Evolutionary conservation across 2,797 vertebrate genomes (phyloP), one percentile per base, ranked within the genome.

Genomic region (Myiothlypis chrysogaster): DNA sequence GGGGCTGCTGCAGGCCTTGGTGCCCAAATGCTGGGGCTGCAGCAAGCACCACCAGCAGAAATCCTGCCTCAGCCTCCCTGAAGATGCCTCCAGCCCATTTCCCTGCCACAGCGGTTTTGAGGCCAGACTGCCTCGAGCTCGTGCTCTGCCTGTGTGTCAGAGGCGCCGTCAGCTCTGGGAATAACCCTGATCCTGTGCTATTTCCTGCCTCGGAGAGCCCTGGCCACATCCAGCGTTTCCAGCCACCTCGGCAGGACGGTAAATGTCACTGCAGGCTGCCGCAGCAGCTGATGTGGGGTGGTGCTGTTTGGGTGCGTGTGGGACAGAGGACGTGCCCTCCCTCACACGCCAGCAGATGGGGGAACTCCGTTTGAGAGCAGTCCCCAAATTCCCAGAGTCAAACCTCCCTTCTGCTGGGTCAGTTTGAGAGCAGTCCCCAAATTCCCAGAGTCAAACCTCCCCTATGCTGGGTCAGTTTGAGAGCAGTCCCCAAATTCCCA

Each of bases 261-360:
- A 80, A 92, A 80, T 91, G 93, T 94, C 94, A 77, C 90, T 70
- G 81, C 63, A 47, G 89, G 82, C 87, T 69, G 78, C 11, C 73
- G 22, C 53, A 34, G 90, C 76, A 50, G 64, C 88, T 39, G 86
- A 11, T 23, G 53, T 28, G 63, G 61, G 14, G 35, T 46, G 28
- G 23, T 7, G 4, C 13, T 65, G 55, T 35, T 59, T 15, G 50
- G 32, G 14, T 6, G 87, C 39, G n/a, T 53, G 72, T 7, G 28
- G 76, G 43, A 46, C 19, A 49, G 53, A 50, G 79, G 57, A 87
- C 0, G 2, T 65, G 61, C 22, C n/a, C 57, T 27, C 44, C 44
- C 28, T 61, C 10, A n/a, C 75, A 35, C 0, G 0, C 30, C 43
- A 70, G 24, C 6, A 0, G 8, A 9, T 0, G 1, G 46, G 43